Conservation (phyloP, 1,140 invertebrate genomes). For the Holotrichia oblita region DNA sequence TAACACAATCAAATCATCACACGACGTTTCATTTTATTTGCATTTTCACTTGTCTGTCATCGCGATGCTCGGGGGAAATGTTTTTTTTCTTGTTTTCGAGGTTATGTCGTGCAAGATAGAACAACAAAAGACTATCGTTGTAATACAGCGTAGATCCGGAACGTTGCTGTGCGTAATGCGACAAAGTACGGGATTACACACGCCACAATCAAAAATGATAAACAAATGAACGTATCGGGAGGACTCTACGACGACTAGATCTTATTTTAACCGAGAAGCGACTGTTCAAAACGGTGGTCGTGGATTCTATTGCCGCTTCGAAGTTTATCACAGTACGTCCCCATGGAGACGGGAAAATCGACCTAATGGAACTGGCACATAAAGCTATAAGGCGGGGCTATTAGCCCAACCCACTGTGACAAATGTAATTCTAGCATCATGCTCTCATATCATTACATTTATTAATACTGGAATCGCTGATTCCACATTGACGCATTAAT, state of each 20-base stretch:
- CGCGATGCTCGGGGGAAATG: background rate
- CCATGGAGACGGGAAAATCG: background rate
- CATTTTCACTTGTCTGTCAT: background rate
- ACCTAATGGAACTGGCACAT: background rate
- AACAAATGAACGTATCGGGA: slow-evolving; percentile 35
- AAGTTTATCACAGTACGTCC: slow-evolving; percentile 34
- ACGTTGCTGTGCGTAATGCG: background rate
- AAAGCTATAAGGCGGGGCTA: slow-evolving; percentile 1
- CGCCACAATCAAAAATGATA: slow-evolving; percentile 26
- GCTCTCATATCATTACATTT: slow-evolving; percentile 26
- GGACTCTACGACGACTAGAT: slow-evolving; percentile 26
- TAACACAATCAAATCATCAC: slow-evolving; percentile 5
- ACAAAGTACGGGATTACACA: slow-evolving; percentile 10
- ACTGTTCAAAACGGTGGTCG: slow-evolving; percentile 21
- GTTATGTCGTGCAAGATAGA: background rate
- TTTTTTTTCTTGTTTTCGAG: background rate
- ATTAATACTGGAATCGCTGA: slow-evolving; percentile 15
- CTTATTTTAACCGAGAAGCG: slow-evolving; percentile 29
- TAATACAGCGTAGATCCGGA: background rate
- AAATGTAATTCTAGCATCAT: slow-evolving; percentile 22
- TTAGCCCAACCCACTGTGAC: slow-evolving; percentile 19
- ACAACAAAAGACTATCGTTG: background rate
- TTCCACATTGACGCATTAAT: slow-evolving; percentile 9
- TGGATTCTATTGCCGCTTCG: slow-evolving; percentile 25
- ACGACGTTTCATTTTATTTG: slow-evolving; percentile 1